Conservation (phyloP, 2,888 invertebrate genomes). For the Polyommatus icarus region DNA sequence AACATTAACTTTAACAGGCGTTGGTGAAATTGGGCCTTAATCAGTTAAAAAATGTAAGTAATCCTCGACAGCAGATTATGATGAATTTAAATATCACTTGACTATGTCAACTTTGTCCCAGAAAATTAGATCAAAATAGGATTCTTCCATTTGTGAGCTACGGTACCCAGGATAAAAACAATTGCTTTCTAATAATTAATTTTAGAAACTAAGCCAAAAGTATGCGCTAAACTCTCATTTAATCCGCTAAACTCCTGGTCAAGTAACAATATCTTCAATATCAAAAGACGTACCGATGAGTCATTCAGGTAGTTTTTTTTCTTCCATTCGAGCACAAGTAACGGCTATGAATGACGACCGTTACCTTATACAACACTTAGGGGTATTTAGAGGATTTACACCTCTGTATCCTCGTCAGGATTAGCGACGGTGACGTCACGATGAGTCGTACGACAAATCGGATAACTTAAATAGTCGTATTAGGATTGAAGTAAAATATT, state of each 20-base stretch:
- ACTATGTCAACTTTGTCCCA: too few relatives aligned
- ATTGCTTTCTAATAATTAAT: too few relatives aligned
- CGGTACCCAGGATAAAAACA: too few relatives aligned
- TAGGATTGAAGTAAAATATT: neutral
- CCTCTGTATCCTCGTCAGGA: constrained; percentile 41
- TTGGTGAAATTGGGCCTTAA: too few relatives aligned
- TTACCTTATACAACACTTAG: constrained; percentile 39
- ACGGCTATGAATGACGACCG: constrained; percentile 36
- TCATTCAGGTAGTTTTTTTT: constrained; percentile 24
- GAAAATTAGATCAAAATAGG: too few relatives aligned
- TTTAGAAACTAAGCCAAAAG: too few relatives aligned
- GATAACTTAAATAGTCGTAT: neutral
- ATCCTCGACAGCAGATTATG: too few relatives aligned
- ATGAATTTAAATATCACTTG: too few relatives aligned
- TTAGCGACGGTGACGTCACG: constrained; percentile 41
- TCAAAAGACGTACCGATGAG: constrained; percentile 15
- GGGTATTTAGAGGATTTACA: constrained; percentile 41
- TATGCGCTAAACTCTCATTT: neutral
- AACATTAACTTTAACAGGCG: too few relatives aligned
- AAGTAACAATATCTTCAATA: neutral
- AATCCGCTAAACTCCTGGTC: neutral
- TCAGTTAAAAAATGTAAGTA: too few relatives aligned
- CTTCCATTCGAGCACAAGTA: neutral
- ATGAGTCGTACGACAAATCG: constrained; percentile 15
- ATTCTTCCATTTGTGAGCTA: too few relatives aligned